Base-by-base conservation (phyloP, 2,888 invertebrate genomes). In the Zygothrica quintamaculata region DNA sequence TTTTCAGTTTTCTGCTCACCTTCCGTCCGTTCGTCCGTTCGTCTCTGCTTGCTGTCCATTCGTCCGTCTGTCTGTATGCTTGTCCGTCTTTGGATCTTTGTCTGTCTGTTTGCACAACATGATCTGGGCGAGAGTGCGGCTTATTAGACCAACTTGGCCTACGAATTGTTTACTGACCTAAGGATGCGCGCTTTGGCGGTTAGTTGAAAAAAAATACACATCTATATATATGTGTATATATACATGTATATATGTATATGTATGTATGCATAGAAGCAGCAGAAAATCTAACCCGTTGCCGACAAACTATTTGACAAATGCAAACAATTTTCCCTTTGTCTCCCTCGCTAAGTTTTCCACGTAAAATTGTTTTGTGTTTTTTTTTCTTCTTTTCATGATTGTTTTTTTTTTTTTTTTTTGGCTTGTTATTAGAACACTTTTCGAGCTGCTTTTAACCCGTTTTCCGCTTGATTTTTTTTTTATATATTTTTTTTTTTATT, bases 341-440 rank as follows among this genome's bases (percentile, higher is more conserved):
- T 55, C 43, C 50, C 36, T 55, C 67, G 46, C 59, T 29, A 56
- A 53, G 36, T 53, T 75, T 84, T 85, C 76, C 67, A 68, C 53
- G 62, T 76, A 80, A 82, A 78, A 78, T 46, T 12, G 60, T 52
- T 68, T 80, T 73, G 57, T 73, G 57, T 18, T 51, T 34, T 31
- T 3, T 46, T 13, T 15, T 11, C 8, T 8, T 29, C 18, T 16
- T 26, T 25, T 52, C 13, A n/a, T n/a, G n/a, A n/a, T n/a, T n/a
- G n/a, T 9, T 18, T 12, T 6, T 1, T 34, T 42, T 31, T 36
- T 52, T 18, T 11, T 51, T 61, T 66, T 79, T 84, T 65, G 60
- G 76, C 75, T 82, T 84, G 84, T 82, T 82, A 82, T 82, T 82
- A 80, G 87, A 82, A 82, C 82, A 82, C 68, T 86, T 86, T 84